These are phyloP conservation scores for Mercenaria mercenaria DNA, from an alignment of 1,140 invertebrate species.

Conservation along the genomic window DNA sequence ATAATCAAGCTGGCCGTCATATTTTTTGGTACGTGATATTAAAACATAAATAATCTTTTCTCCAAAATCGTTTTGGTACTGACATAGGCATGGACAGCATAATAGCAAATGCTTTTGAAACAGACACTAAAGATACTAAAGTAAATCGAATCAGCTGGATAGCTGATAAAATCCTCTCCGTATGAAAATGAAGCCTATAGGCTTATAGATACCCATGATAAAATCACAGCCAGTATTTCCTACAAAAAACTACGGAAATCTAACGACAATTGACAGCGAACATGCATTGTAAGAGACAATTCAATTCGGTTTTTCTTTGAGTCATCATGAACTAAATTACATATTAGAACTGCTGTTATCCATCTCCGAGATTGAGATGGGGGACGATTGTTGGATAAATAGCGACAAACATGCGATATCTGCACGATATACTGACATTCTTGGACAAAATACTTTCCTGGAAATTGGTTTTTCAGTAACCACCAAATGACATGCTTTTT, in stretches of 20 bases:
- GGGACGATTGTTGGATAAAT: slow-evolving; percentile 16
- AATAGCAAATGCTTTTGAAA: no score
- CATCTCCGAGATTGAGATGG: slow-evolving; percentile 1
- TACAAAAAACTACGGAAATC: neutral
- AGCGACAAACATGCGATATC: slow-evolving; percentile 27
- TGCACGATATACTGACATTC: neutral
- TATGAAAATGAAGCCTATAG: slow-evolving; percentile 11
- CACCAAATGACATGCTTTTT: neutral
- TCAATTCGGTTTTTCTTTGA: slow-evolving; percentile 16
- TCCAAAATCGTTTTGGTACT: no score
- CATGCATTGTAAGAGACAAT: slow-evolving; percentile 22
- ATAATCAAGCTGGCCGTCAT: no score
- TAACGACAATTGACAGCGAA: neutral
- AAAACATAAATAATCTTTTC: no score
- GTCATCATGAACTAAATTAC: slow-evolving; percentile 18
- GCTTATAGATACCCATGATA: neutral
- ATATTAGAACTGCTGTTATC: slow-evolving; percentile 16
- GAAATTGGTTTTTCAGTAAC: neutral
- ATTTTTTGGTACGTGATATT: no score
- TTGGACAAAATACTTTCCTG: neutral
- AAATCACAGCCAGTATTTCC: neutral
- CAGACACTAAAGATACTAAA: neutral
- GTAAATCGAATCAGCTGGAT: neutral
- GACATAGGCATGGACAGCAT: no score
- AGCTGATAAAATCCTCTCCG: neutral